Evolutionary conservation across 2,113 vertebrate species (phyloP).

Genomic region (Struthidea cinerea): DNA sequence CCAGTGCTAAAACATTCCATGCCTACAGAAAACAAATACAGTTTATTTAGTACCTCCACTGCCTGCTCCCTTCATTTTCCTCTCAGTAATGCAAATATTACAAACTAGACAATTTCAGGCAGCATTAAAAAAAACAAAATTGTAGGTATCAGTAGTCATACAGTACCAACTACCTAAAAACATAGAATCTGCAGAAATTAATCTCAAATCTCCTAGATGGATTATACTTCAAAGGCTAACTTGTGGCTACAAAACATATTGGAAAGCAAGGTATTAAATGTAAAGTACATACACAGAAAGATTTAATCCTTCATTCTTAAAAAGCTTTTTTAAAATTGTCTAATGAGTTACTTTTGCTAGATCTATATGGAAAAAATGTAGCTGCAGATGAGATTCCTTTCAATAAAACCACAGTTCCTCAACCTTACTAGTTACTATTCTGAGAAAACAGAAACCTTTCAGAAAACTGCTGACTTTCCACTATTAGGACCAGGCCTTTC

Average conservation of each 20-base stretch:
- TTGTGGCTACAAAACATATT: background rate
- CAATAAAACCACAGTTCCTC: background rate
- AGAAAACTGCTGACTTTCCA: slow-evolving; percentile 26
- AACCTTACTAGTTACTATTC: background rate
- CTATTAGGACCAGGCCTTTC: background rate
- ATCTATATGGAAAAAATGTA: background rate
- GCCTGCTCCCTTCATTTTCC: background rate
- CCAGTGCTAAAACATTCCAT: slow-evolving; percentile 93
- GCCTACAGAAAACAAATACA: slow-evolving; percentile 71
- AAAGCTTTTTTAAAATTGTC: background rate
- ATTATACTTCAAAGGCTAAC: background rate
- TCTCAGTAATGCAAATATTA: background rate
- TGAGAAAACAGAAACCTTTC: slow-evolving; percentile 1
- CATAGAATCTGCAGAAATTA: background rate
- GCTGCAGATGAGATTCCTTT: background rate
- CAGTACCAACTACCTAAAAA: background rate
- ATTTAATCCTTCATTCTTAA: background rate
- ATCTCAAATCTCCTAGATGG: background rate
- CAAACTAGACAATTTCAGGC: background rate
- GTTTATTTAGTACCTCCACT: background rate
- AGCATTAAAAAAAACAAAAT: background rate
- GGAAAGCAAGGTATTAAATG: background rate
- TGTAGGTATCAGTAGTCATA: background rate
- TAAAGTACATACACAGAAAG: rapidly evolving
- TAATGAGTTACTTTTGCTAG: background rate